phyloP scores from a whole-genome alignment of 1,140 invertebrate species.

The Neodiprion lecontei region DNA sequence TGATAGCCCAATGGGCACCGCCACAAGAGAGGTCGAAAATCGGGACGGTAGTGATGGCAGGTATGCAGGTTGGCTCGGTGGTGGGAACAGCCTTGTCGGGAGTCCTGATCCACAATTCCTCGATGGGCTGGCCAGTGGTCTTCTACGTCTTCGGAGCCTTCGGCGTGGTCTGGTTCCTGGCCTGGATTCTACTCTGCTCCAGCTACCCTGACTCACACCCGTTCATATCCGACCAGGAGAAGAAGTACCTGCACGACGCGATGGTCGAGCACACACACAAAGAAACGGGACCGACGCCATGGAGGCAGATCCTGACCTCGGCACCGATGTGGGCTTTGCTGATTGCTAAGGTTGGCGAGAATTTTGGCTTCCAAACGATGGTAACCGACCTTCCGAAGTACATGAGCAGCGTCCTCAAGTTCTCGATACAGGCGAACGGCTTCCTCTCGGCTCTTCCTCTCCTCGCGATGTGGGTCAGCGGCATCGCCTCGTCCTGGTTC shows the following conservation, averaged over 20 bases:
- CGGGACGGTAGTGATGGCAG: slow-evolving; percentile 72
- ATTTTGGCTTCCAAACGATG: slow-evolving; percentile 92
- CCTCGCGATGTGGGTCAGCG: slow-evolving; percentile 73
- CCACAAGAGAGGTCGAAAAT: slow-evolving; percentile 51
- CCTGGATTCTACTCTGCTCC: slow-evolving; percentile 75
- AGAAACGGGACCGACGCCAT: slow-evolving; percentile 65
- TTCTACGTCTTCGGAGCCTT: slow-evolving; percentile 20
- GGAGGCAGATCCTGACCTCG: slow-evolving; percentile 75
- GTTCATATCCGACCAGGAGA: slow-evolving; percentile 72
- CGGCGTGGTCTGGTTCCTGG: slow-evolving; percentile 39
- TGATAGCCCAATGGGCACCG: slow-evolving; percentile 75
- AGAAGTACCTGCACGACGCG: slow-evolving; percentile 70
- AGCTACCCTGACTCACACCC: slow-evolving; percentile 80
- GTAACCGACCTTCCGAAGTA: slow-evolving; percentile 64
- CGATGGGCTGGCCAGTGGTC: slow-evolving; percentile 31
- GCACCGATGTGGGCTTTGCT: slow-evolving; percentile 74
- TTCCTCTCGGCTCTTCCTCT: slow-evolving; percentile 72
- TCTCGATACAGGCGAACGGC: slow-evolving; percentile 51
- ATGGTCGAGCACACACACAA: slow-evolving; percentile 59
- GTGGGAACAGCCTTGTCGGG: slow-evolving; percentile 73
- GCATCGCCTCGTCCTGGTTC: slow-evolving; percentile 67
- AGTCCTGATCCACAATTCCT: slow-evolving; percentile 66
- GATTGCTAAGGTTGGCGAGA: slow-evolving; percentile 79
- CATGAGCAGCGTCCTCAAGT: no score
- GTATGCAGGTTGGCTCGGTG: slow-evolving; percentile 71